These are phyloP conservation scores for Listronotus bonariensis DNA, from an alignment of 1,140 invertebrate genomes.

Conservation along the genomic window DNA sequence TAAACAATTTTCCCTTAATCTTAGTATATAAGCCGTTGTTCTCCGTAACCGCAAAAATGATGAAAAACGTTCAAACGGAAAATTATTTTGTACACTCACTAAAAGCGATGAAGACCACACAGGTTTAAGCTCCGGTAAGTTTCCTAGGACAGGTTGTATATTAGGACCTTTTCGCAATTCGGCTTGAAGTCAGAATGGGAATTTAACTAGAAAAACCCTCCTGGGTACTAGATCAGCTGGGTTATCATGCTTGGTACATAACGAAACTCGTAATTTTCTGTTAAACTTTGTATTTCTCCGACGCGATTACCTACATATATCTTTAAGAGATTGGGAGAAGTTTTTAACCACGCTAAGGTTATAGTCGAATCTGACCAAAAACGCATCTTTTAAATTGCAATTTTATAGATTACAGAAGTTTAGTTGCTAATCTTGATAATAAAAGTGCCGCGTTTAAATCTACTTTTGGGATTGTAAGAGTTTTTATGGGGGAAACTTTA, in stretches of 20 bases:
- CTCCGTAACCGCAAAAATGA: constrained; percentile 1
- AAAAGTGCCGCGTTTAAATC: constrained; percentile 23
- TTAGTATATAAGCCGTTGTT: neutral
- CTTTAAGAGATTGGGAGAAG: constrained; percentile 36
- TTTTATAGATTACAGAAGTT: neutral
- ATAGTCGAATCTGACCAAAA: constrained; percentile 39
- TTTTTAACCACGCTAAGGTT: constrained; percentile 34
- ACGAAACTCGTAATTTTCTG: constrained; percentile 33
- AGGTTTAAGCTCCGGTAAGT: neutral
- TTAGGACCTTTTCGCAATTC: constrained; percentile 18
- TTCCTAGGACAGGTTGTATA: constrained; percentile 8
- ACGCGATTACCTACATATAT: constrained; percentile 46
- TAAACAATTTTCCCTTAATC: neutral
- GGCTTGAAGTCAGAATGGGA: neutral
- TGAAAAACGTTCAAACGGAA: constrained; percentile 22
- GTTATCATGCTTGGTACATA: constrained; percentile 47
- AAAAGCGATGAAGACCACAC: neutral
- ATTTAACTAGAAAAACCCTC: constrained; percentile 25
- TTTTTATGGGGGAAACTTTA: constrained; percentile 18
- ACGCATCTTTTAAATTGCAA: neutral
- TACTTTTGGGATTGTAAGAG: constrained; percentile 9
- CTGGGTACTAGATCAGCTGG: constrained; percentile 46
- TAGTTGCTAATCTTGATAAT: neutral
- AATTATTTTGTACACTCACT: neutral
- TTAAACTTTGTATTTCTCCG: constrained; percentile 40